Evolutionary conservation across 2,797 vertebrate genomes (phyloP).

Genomic region (Lutra lutra): DNA sequence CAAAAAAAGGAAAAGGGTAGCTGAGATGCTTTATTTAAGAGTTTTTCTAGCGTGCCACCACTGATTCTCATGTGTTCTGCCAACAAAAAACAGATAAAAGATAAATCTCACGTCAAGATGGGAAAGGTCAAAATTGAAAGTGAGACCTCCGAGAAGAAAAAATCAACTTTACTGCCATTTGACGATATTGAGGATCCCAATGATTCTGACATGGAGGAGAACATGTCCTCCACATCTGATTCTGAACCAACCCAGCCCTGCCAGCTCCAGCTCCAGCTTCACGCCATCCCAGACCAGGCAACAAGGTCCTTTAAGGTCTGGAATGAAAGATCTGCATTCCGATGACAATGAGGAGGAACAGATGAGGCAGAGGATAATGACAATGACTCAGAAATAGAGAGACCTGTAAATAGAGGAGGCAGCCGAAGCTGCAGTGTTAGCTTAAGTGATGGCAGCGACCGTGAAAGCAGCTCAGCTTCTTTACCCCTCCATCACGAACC

Average conservation of each 20-base stretch:
- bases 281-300: too few relatives aligned
- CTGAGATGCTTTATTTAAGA: conserved; percentile 90
- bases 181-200: conserved; percentile 93
- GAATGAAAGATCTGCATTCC: too few relatives aligned
- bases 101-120: conserved; percentile 90
- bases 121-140: conserved; percentile 90
- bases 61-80: conserved; percentile 88
- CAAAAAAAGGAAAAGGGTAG: conserved; percentile 94
- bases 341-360: too few relatives aligned
- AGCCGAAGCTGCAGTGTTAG: conserved; percentile 88
- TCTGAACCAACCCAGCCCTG: too few relatives aligned
- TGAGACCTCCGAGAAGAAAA: conserved; percentile 90
- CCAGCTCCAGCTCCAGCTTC: too few relatives aligned
- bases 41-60: conserved; percentile 86
- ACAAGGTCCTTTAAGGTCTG: too few relatives aligned
- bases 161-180: conserved; percentile 89
- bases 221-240: conserved; percentile 93
- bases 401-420: too few relatives aligned
- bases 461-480: conserved; percentile 93
- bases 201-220: conserved; percentile 94
- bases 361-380: too few relatives aligned
- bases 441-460: conserved; percentile 96
- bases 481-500: conserved; percentile 90
- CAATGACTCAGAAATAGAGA: too few relatives aligned
- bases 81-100: conserved; percentile 94